phyloP scores from a whole-genome alignment of 2,797 vertebrate genomes.

The Zalophus californianus region DNA sequence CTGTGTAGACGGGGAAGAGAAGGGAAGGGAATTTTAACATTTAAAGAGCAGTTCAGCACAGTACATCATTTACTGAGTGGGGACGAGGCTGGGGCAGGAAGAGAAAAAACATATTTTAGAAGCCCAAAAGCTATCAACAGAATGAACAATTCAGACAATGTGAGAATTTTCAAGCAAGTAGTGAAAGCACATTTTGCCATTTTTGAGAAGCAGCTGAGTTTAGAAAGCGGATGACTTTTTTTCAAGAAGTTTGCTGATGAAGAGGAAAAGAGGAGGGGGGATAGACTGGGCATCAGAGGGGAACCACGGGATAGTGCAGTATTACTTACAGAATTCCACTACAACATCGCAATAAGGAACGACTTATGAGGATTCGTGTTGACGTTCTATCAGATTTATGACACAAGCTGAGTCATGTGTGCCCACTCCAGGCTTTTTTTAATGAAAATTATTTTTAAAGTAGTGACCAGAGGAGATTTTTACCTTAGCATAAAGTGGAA shows the following conservation, averaged over 20 bases:
- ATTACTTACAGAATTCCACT: neutral
- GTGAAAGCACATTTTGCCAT: neutral
- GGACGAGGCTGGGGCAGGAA: neutral
- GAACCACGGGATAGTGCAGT: neutral
- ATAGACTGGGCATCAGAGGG: neutral
- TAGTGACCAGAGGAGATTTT: neutral
- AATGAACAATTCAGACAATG: constrained; percentile 61
- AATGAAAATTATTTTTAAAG: constrained; percentile 14
- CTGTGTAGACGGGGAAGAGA: neutral
- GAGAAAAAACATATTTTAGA: constrained; percentile 28
- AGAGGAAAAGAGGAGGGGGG: neutral
- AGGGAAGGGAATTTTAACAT: neutral
- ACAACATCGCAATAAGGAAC: neutral
- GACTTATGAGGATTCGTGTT: neutral
- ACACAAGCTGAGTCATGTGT: neutral
- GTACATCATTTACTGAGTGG: constrained; percentile 44
- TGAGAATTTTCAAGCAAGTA: constrained; percentile 54
- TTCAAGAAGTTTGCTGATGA: neutral
- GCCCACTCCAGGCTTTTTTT: neutral
- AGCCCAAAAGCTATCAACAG: constrained; percentile 61
- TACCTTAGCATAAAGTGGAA: neutral
- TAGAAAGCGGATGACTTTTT: neutral
- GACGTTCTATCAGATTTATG: neutral
- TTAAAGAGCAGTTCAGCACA: neutral
- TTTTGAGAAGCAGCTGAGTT: constrained; percentile 32